Percentiles rank a stretch among this genome's conserved stretches.
phyloP scores from a whole-genome alignment of 2,888 invertebrate genomes.

The Allophyes oxyacanthae region DNA sequence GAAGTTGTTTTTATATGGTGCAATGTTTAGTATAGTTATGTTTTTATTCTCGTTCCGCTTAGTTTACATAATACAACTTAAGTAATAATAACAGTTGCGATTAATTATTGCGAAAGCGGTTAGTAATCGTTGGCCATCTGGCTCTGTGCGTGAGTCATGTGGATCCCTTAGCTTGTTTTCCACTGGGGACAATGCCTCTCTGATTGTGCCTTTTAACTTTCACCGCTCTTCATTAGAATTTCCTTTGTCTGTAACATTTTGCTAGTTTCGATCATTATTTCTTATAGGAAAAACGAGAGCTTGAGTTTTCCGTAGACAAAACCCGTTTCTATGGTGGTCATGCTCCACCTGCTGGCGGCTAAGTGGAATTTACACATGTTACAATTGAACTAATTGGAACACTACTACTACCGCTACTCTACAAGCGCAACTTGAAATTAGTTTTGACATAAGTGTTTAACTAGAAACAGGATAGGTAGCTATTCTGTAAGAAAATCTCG shows the following conservation, averaged over 20 bases:
- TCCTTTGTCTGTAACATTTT: constrained; percentile 33
- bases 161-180: constrained; percentile 45
- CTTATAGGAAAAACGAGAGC: constrained; percentile 8
- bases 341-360: no score
- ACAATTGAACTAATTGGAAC: no score
- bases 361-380: no score
- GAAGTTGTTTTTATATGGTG: constrained; percentile 20
- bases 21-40: constrained; percentile 24
- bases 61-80: constrained; percentile 63
- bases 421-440: no score
- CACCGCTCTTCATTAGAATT: constrained; percentile 22
- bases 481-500: no score
- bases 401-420: no score
- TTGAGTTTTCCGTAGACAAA: no score
- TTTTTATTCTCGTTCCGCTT: constrained; percentile 32
- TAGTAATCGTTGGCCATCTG: constrained; percentile 71
- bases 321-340: no score
- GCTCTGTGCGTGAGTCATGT: constrained; percentile 64
- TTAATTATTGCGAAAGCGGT: constrained; percentile 70
- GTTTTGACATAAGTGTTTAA: no score
- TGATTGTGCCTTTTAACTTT: constrained; percentile 31
- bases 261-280: constrained; percentile 19
- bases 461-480: no score
- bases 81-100: constrained; percentile 66
- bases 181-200: constrained; percentile 29